A percentile compares a stretch with the other conserved stretches of the same genome.
These are phyloP conservation scores for Rhopalosiphum padi DNA, from an alignment of 1,140 invertebrate species.

Conservation along the genomic window DNA sequence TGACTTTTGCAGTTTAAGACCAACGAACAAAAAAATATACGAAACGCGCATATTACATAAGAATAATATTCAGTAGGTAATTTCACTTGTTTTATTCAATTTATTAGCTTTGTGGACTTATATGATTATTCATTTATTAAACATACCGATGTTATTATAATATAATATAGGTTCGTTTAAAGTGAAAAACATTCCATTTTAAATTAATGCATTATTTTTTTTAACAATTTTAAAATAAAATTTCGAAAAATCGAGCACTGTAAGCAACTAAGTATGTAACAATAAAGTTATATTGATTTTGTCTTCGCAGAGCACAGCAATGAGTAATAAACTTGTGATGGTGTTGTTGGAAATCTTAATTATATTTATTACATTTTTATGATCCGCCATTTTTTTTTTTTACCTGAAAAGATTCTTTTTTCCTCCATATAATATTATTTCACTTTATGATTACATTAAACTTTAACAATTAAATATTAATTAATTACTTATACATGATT, in stretches of 20 bases:
- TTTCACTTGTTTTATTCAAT: too few species aligned
- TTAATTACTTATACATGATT: not conserved
- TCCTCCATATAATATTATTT: not conserved
- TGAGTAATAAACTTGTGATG: constrained; percentile 25
- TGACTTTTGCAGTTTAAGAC: not conserved
- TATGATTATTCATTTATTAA: not conserved
- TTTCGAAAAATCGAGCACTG: not conserved
- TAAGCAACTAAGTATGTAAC: not conserved
- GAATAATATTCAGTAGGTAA: not conserved
- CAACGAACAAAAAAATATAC: not conserved
- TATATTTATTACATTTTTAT: constrained; percentile 21
- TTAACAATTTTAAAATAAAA: not conserved
- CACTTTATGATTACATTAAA: not conserved
- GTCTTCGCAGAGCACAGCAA: not conserved
- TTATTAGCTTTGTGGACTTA: too few species aligned
- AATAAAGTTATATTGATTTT: constrained; percentile 21
- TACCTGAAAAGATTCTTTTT: not conserved
- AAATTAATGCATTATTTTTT: not conserved
- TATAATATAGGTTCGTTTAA: not conserved
- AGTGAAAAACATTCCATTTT: not conserved
- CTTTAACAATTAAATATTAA: not conserved
- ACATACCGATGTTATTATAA: not conserved
- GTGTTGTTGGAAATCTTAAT: not conserved
- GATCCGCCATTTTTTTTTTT: not conserved
- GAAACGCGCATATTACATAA: not conserved